phyloP scores from a whole-genome alignment of 2,113 vertebrate species.

The Bos indicus region DNA sequence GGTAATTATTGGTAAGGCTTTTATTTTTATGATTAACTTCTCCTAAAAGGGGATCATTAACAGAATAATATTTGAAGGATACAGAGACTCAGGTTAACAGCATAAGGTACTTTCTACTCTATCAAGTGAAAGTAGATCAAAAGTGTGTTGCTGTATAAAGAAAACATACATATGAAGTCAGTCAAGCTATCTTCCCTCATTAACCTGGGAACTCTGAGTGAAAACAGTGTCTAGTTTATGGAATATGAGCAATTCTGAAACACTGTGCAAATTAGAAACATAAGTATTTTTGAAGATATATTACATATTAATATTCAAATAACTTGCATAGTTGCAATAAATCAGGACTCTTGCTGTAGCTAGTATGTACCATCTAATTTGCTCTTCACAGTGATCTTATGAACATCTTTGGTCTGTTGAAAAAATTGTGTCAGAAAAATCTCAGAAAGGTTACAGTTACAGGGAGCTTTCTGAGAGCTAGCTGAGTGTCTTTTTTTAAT shows the following conservation, averaged over 20 bases:
- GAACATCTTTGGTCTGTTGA: background rate
- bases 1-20: constrained; percentile 31
- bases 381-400: background rate
- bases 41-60: background rate
- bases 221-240: background rate
- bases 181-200: background rate
- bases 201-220: background rate
- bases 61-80: constrained; percentile 21
- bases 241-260: background rate
- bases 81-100: background rate
- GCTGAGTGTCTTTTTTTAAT: background rate
- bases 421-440: background rate
- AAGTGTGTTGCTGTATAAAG: background rate
- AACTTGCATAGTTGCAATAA: background rate
- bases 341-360: background rate
- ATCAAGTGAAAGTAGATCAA: background rate
- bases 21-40: constrained; percentile 42
- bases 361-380: background rate
- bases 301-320: background rate
- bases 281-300: background rate
- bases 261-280: background rate
- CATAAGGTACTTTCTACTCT: background rate
- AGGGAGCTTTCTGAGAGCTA: background rate
- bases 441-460: background rate
- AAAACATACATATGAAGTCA: constrained; percentile 12